Evolutionary conservation across 2,888 invertebrate genomes (phyloP).

Genomic region (Drosophila cognata): DNA sequence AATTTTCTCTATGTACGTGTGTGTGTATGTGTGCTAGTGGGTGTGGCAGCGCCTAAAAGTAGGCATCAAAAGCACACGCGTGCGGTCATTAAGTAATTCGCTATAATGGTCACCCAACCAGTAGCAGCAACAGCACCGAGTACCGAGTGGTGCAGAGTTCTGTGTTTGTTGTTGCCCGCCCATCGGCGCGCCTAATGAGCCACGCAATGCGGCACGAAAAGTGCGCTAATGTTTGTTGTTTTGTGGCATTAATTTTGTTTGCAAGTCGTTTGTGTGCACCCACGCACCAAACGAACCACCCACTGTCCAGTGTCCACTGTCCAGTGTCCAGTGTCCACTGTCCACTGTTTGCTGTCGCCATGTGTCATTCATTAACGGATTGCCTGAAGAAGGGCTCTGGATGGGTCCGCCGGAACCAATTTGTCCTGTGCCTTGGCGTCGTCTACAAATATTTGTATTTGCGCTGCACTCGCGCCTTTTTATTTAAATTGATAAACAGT

Average conservation of each 20-base stretch:
- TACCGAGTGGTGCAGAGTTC: slow-evolving; percentile 5
- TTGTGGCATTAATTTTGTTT: slow-evolving; percentile 79
- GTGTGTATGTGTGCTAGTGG: slow-evolving; percentile 14
- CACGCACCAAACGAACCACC: slow-evolving; percentile 1
- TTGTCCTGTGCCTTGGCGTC: slow-evolving; percentile 59
- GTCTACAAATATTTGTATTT: slow-evolving; percentile 73
- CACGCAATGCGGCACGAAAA: slow-evolving; percentile 73
- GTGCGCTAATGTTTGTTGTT: slow-evolving; percentile 77
- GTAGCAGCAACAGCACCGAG: neutral
- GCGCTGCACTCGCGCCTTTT: slow-evolving; percentile 64
- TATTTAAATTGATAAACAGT: slow-evolving; percentile 36
- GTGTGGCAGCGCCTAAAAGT: slow-evolving; percentile 62
- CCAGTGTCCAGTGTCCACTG: neutral
- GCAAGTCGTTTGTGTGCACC: slow-evolving; percentile 73
- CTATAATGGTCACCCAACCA: slow-evolving; percentile 63
- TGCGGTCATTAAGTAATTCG: slow-evolving; percentile 78
- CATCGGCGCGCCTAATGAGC: slow-evolving; percentile 65
- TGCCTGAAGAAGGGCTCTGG: neutral
- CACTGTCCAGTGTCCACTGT: neutral
- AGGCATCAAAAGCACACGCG: slow-evolving; percentile 77
- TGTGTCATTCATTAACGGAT: slow-evolving; percentile 63
- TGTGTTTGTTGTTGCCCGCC: slow-evolving; percentile 1
- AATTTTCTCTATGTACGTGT: slow-evolving; percentile 8
- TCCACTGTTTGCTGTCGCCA: slow-evolving; percentile 49
- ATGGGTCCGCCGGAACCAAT: slow-evolving; percentile 48